A percentile compares a stretch with the other conserved stretches of the same genome.
These are phyloP conservation scores for Eristalis tenax DNA, from an alignment of 2,888 invertebrate genomes.

Conservation along the genomic window DNA sequence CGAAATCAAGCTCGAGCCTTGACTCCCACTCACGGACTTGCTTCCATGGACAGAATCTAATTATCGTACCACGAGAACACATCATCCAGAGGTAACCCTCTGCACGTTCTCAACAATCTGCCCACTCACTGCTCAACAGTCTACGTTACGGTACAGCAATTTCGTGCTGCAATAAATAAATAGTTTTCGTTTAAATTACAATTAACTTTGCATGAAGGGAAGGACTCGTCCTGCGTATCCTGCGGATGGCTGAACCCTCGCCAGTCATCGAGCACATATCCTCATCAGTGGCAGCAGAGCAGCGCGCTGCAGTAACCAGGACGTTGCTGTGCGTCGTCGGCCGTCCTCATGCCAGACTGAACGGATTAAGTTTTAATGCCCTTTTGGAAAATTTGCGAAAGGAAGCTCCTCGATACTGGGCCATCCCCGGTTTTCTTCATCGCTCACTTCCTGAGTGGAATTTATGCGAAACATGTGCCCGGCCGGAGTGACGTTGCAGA, in stretches of 20 bases:
- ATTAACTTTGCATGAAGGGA: constrained; percentile 69
- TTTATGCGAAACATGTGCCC: constrained; percentile 65
- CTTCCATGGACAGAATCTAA: neutral
- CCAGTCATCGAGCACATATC: constrained; percentile 16
- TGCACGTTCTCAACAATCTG: neutral
- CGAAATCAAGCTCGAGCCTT: neutral
- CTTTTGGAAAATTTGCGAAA: constrained; percentile 60
- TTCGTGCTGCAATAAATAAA: constrained; percentile 62
- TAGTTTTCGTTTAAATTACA: constrained; percentile 68
- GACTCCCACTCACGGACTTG: neutral
- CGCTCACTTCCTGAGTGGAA: constrained; percentile 10
- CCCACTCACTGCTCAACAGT: neutral
- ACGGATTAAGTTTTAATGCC: constrained; percentile 70
- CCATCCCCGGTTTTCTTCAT: neutral
- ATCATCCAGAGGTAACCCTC: neutral
- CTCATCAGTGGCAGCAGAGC: neutral
- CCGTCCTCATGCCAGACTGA: constrained; percentile 28
- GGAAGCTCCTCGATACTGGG: constrained; percentile 19
- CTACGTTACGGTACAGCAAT: neutral
- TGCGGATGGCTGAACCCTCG: constrained; percentile 40
- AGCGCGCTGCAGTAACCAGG: constrained; percentile 1
- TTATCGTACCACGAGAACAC: neutral
- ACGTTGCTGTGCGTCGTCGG: constrained; percentile 25
- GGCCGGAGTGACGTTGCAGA: constrained; percentile 1
- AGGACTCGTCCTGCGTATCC: constrained; percentile 11